Conservation (phyloP, 2,888 invertebrate genomes). For the Marasmarcha lunaedactyla region DNA sequence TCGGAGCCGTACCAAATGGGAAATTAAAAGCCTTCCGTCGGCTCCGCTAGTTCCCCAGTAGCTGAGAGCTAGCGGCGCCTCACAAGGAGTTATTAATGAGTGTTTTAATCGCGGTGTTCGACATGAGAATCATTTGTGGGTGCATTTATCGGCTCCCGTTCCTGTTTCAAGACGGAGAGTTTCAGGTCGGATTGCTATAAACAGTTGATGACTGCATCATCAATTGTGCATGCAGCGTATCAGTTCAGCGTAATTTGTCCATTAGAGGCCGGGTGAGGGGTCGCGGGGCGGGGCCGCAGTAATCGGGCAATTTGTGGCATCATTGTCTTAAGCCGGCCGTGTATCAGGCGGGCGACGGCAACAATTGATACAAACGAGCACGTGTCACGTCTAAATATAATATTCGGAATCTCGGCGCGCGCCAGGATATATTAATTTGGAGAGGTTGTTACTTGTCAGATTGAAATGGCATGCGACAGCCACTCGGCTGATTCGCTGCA, state of each 20-base stretch:
- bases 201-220: conserved; percentile 9
- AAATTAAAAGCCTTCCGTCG: conserved; percentile 68
- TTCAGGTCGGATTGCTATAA: not conserved
- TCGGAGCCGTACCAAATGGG: conserved; percentile 61
- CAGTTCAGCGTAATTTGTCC: conserved; percentile 47
- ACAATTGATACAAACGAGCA: conserved; percentile 70
- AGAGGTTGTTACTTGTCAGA: conserved; percentile 52
- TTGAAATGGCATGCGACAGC: conserved; percentile 19
- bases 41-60: conserved; percentile 61
- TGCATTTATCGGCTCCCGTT: conserved; percentile 36
- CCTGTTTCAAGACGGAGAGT: not conserved
- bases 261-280: conserved; percentile 36
- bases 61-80: conserved; percentile 43
- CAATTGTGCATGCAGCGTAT: conserved; percentile 40
- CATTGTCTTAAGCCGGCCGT: conserved; percentile 68
- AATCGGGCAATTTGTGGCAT: conserved; percentile 65
- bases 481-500: not conserved
- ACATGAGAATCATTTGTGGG: conserved; percentile 43
- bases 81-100: conserved; percentile 57
- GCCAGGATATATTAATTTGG: conserved; percentile 71
- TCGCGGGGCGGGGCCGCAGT: conserved; percentile 45
- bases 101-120: conserved; percentile 46
- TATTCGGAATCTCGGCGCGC: conserved; percentile 71
- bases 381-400: conserved; percentile 71
- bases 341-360: conserved; percentile 65